Conservation (phyloP, 2,113 vertebrate species). For the Isurus oxyrinchus region DNA sequence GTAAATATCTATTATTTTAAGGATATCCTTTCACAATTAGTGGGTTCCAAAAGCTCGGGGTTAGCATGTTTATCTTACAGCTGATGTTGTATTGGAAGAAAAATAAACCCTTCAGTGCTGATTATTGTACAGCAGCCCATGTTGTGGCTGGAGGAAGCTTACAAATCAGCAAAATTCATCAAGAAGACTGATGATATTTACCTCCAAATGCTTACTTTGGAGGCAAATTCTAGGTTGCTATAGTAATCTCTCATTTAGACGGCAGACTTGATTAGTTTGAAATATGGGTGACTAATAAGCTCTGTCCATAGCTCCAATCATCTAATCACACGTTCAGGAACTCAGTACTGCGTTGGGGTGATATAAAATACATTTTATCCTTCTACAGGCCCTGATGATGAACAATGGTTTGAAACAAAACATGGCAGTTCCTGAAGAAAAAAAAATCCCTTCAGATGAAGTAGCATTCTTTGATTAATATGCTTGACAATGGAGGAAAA, state of each 20-base stretch:
- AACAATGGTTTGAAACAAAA: not conserved
- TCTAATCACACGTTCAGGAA: not conserved
- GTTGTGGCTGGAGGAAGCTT: not conserved
- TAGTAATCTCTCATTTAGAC: not conserved
- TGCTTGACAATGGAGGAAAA: not conserved
- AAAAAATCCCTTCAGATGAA: not conserved
- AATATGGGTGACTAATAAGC: not conserved
- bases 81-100: slow-evolving; percentile 1
- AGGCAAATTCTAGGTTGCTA: slow-evolving; percentile 24
- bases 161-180: not conserved
- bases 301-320: not conserved
- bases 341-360: not conserved
- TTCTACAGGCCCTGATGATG: not conserved
- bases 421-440: not conserved
- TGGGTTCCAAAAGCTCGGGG: not conserved
- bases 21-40: not conserved
- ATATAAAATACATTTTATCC: not conserved
- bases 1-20: slow-evolving; percentile 9
- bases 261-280: not conserved
- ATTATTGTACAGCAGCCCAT: not conserved
- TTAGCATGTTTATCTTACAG: not conserved
- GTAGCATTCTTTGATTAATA: not conserved
- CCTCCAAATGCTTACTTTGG: not conserved
- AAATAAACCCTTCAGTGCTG: slow-evolving; percentile 9
- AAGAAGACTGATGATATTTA: slow-evolving; percentile 10